phyloP scores from a whole-genome alignment of 2,113 vertebrate genomes.

The Vanacampus margaritifer region DNA sequence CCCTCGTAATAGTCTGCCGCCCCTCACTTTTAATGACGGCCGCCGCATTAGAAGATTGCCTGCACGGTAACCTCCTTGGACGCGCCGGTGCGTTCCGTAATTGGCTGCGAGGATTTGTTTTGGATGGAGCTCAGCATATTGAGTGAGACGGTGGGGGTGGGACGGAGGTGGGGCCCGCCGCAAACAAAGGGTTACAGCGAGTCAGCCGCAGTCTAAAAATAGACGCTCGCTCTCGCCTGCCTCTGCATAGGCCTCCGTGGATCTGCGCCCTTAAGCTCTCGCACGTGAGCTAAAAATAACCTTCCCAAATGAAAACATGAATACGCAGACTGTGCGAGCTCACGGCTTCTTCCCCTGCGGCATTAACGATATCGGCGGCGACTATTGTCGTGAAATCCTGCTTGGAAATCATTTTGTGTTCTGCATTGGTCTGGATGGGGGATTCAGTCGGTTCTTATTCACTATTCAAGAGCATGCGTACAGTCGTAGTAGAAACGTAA shows the following conservation, averaged over 20 bases:
- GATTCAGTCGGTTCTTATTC: slow-evolving; percentile 1
- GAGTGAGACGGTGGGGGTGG: slow-evolving; percentile 2
- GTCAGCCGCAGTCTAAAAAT: slow-evolving; percentile 75
- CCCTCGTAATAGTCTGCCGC: slow-evolving; percentile 15
- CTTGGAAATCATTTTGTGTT: slow-evolving; percentile 23
- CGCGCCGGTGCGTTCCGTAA: slow-evolving; percentile 30
- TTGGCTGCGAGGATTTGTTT: slow-evolving; percentile 33
- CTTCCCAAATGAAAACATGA: slow-evolving; percentile 19
- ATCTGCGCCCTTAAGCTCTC: slow-evolving; percentile 55
- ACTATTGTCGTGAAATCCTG: slow-evolving; percentile 31
- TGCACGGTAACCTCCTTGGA: slow-evolving; percentile 12
- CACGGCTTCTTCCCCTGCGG: slow-evolving; percentile 42
- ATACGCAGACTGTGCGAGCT: slow-evolving; percentile 15
- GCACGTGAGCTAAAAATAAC: slow-evolving; percentile 78
- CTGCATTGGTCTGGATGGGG: background rate
- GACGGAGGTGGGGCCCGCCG: slow-evolving; percentile 25
- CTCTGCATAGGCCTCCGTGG: slow-evolving; percentile 53
- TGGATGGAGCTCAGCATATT: slow-evolving; percentile 20
- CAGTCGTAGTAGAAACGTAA: background rate
- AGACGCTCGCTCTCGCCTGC: slow-evolving; percentile 58
- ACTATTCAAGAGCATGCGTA: slow-evolving; percentile 5
- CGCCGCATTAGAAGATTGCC: slow-evolving; percentile 18
- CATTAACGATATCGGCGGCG: slow-evolving; percentile 31
- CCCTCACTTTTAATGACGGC: slow-evolving; percentile 31
- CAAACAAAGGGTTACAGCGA: slow-evolving; percentile 65